Base-by-base conservation (phyloP, 2,888 invertebrate genomes). In the Hydroisotoma schaefferi region DNA sequence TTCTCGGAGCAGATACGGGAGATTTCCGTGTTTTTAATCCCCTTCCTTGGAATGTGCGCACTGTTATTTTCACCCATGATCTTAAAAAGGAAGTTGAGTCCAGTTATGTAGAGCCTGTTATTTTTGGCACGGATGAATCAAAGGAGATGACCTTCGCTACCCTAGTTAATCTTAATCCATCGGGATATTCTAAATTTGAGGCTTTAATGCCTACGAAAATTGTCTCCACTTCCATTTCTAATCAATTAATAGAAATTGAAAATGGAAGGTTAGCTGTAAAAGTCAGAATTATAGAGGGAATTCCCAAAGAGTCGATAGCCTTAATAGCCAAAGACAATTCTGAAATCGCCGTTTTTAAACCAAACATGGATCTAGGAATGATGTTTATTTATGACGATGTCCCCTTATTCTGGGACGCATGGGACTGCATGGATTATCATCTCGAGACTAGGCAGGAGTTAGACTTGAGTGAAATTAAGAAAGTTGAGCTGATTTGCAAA, bases 371-470 rank as follows among this genome's bases (percentile, higher is more conserved):
- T 38, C 64, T 62, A 2, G 69, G 62, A 12, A 66, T 65, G 66
- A 61, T 69, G 43, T 66, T 64, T 55, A 57, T 59, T 15, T 69
- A 66, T 48, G 57, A 60, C 33, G 63, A 64, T 33, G 27, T 59
- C n/a, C 63, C 63, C 12, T 38, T 60, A 29, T 61, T 57, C 20
- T 65, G 68, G 65, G 64, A 64, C 40, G 67, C 67, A 26, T 69
- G 68, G 64, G 57, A 60, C 23, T 43, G 18, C 15, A 22, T 28
- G 78, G 80, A 81, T 72, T 80, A 81, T 68, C 80, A 81, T 67
- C 67, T 80, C 44, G 79, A 80, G 69, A 80, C 80, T 3, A 74
- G 77, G 74, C 67, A 71, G 26, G 52, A 52, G 1, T 61, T 56
- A 15, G 51, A 52, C 10, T 61, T 27, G 48, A 55, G 15, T 1